Evolutionary conservation across 92 coral and sea anemone genomes (phyloP).

Genomic region (Palythoa heliodiscus): DNA sequence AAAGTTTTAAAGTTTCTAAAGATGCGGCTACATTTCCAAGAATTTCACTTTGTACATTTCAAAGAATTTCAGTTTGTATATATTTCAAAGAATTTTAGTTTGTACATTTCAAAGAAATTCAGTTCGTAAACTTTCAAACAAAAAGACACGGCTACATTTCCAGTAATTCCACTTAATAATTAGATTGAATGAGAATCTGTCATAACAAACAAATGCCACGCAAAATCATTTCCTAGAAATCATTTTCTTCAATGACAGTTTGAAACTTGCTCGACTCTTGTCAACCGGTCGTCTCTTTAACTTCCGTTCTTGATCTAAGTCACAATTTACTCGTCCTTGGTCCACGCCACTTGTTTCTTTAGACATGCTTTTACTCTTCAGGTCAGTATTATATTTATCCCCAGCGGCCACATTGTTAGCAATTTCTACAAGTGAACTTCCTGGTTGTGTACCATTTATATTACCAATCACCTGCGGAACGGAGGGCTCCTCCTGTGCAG

Average conservation of each 20-base stretch:
- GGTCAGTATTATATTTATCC: background rate
- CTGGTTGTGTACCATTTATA: background rate
- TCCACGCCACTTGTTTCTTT: background rate
- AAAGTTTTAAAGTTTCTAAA: too few species aligned
- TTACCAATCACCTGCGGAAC: background rate
- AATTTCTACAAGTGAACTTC: background rate
- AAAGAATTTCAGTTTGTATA: background rate
- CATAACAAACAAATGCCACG: background rate
- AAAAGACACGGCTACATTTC: background rate
- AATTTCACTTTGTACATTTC: background rate
- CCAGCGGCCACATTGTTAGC: background rate
- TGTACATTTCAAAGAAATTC: background rate
- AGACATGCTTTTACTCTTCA: background rate
- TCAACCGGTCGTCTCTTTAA: conserved; percentile 60
- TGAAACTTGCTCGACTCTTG: conserved; percentile 68
- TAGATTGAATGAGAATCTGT: background rate
- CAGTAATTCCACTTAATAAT: background rate
- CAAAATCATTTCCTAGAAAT: conserved; percentile 46
- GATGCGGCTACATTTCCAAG: background rate
- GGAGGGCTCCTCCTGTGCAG: conserved; percentile 1
- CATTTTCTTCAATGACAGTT: conserved; percentile 69
- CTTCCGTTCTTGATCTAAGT: conserved; percentile 1
- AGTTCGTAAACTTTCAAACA: background rate
- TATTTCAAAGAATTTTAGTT: background rate
- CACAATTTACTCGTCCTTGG: background rate